These are phyloP conservation scores for Lycocerus yunnanus DNA, from an alignment of 2,888 invertebrate genomes.

Conservation along the genomic window DNA sequence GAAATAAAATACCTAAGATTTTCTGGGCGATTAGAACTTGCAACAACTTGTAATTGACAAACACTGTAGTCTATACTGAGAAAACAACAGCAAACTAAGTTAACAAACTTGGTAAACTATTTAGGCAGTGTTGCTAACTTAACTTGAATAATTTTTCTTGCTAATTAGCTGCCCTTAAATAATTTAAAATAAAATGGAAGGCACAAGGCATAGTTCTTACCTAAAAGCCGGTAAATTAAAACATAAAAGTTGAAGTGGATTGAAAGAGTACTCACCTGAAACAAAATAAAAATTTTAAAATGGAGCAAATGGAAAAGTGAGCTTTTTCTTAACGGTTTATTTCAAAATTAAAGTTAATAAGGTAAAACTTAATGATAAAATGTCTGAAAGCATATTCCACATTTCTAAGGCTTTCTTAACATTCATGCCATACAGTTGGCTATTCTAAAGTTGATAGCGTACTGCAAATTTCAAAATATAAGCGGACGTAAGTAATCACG, in stretches of 20 bases:
- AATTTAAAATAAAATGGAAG: neutral
- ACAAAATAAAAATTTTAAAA: neutral
- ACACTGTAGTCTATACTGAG: neutral
- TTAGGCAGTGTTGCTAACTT: neutral
- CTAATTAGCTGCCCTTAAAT: neutral
- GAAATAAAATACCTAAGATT: neutral
- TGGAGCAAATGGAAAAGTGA: neutral
- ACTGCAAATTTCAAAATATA: conserved; percentile 24
- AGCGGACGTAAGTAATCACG: conserved; percentile 28
- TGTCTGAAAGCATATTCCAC: neutral
- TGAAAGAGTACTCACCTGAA: neutral
- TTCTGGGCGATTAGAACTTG: neutral
- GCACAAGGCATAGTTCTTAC: too few relatives aligned
- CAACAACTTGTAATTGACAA: neutral
- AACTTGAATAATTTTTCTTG: neutral
- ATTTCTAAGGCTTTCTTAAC: conserved; percentile 8
- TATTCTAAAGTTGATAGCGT: conserved; percentile 16
- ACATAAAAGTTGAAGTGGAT: neutral
- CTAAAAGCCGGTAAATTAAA: too few relatives aligned
- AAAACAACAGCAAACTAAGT: neutral
- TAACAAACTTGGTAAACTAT: neutral
- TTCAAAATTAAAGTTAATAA: neutral
- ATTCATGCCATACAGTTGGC: conserved; percentile 15
- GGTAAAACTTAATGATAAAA: neutral
- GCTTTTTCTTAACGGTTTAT: neutral